These are phyloP conservation scores for Acleris emargana DNA, from an alignment of 2,888 invertebrate genomes.

Conservation along the genomic window DNA sequence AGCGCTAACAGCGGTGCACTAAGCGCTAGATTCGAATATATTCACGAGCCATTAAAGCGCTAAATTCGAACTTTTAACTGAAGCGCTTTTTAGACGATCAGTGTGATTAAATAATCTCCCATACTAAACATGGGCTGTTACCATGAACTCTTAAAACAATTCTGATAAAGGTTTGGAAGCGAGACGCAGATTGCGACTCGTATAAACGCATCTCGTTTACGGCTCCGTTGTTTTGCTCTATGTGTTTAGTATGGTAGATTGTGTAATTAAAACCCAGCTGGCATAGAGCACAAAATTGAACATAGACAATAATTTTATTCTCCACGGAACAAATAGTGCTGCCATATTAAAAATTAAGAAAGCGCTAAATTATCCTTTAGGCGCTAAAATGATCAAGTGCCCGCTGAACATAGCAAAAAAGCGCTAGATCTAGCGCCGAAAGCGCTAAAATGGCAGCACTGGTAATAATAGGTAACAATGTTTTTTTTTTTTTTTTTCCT, in stretches of 20 bases:
- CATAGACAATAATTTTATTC: too few relatives aligned
- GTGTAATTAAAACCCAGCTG: neutral
- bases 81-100: constrained; percentile 34
- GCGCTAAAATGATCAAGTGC: too few relatives aligned
- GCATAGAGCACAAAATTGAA: too few relatives aligned
- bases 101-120: constrained; percentile 36
- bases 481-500: too few relatives aligned
- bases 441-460: too few relatives aligned
- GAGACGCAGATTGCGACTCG: constrained; percentile 16
- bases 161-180: constrained; percentile 37
- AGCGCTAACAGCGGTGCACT: constrained; percentile 7
- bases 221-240: constrained; percentile 33
- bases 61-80: constrained; percentile 34
- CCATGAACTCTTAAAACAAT: constrained; percentile 27
- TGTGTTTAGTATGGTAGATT: too few relatives aligned
- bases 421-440: too few relatives aligned
- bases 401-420: too few relatives aligned
- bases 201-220: constrained; percentile 35
- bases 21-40: constrained; percentile 36
- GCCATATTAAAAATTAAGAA: too few relatives aligned
- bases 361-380: too few relatives aligned
- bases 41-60: constrained; percentile 34
- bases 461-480: too few relatives aligned
- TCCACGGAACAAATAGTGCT: too few relatives aligned
- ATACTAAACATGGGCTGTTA: constrained; percentile 33